These are phyloP conservation scores for Tenthredo livida DNA, from an alignment of 2,888 invertebrate species.

Conservation along the genomic window DNA sequence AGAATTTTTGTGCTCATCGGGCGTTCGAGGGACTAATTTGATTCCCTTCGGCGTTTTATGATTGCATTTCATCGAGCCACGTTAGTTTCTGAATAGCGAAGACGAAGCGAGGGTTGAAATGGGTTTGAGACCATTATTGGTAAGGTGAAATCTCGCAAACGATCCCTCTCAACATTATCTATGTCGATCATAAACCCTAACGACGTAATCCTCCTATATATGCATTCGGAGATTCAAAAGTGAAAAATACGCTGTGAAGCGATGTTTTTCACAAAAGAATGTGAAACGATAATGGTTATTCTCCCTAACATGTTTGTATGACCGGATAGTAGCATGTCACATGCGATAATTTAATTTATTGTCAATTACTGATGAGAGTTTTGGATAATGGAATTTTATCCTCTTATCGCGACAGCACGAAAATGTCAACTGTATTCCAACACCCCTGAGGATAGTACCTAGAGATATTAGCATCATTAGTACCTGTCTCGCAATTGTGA, in stretches of 20 bases:
- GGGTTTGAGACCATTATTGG: not conserved
- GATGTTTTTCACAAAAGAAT: not conserved
- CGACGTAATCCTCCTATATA: not conserved
- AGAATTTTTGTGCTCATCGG: not conserved
- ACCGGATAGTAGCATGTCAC: not conserved
- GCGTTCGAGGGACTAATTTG: not conserved
- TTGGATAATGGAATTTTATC: not conserved
- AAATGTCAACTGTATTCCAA: not conserved
- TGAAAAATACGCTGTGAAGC: not conserved
- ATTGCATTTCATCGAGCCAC: slow-evolving; percentile 22
- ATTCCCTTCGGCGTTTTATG: slow-evolving; percentile 28
- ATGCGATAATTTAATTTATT: slow-evolving; percentile 24
- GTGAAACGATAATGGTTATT: not conserved
- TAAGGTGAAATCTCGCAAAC: slow-evolving; percentile 18
- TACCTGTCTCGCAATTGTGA: not conserved
- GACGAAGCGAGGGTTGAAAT: slow-evolving; percentile 20
- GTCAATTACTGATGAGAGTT: slow-evolving; percentile 26
- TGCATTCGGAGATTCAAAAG: not conserved
- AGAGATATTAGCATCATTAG: not conserved
- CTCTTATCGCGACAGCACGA: not conserved
- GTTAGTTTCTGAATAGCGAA: slow-evolving; percentile 21
- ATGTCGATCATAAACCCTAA: not conserved
- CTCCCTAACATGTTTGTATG: not conserved
- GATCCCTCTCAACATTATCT: slow-evolving; percentile 12
- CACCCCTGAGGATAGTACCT: not conserved